Base-by-base conservation (phyloP, 2,888 invertebrate species). In the Thelaira solivaga region DNA sequence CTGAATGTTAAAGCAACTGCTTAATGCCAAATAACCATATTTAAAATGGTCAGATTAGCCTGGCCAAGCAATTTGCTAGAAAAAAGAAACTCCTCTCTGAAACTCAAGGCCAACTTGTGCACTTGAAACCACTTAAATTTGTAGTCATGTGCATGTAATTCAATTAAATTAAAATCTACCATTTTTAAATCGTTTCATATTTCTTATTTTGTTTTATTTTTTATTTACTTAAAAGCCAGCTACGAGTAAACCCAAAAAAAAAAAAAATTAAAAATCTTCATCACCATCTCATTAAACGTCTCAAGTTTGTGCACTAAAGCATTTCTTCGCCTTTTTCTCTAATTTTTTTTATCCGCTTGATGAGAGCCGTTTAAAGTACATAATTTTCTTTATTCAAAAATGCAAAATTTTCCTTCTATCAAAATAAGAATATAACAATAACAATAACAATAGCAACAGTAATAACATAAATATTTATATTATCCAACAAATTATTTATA, bases 131-230 rank as follows among this genome's bases (percentile, higher is more conserved):
- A 80, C 80, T 81, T 80, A 20, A 73, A 62, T 65, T 68, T 59
- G 71, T 74, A 80, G 80, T 80, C 80, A 73, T 80, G 81, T 80
- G 80, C 76, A 77, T 49, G 76, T 80, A 81, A 81, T 81, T 80
- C 80, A 81, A 80, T 81, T 81, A 81, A 76, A 80, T 78, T 76
- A 69, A 77, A 75, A 62, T 68, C 26, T 69, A 61, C 62, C 62
- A 68, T 68, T 73, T 71, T 39, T 45, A 43, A 68, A 77, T 68
- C 43, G 10, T 36, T 74, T 74, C 64, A 69, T 78, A 69, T 31
- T 72, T 64, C 45, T 43, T 62, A 39, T 39, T 39, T 6, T n/a
- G n/a, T n/a, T 59, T 43, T 16, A 20, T 36, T 20, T 26, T 59
- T 45, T 1, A 22, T 53, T 62, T 13, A 18, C 26, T n/a, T 41